Base-by-base conservation (phyloP, 2,888 invertebrate species). In the Chloromyia formosa region DNA sequence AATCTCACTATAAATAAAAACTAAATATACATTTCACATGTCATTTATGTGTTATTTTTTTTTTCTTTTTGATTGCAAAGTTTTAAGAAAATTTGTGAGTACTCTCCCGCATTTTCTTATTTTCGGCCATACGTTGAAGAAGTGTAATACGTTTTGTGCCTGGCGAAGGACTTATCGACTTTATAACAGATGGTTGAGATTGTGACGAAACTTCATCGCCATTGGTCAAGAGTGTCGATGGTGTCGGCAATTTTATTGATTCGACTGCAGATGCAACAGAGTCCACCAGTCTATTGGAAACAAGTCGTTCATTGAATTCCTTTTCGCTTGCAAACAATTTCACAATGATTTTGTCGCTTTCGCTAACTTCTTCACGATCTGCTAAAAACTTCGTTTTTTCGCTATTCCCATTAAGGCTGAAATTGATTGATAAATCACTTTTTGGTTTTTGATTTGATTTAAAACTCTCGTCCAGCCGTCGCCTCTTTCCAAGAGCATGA, bases 101-200 rank as follows among this genome's bases (percentile, higher is more conserved):
- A 66, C 78, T 78, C 62, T 78, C 78, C 73, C 79, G 76, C 1
- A 79, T 20, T 71, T 78, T 78, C 58, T 79, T 78, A 69, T 80
- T 80, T 64, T 81, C 81, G 20, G 78, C 78, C 20, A 81, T 58
- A n/a, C 81, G 79, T 74, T 81, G 78, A 73, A 80, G 76, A 22
- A 81, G 61, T 18, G 80, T 80, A 22, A 80, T 79, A 73, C 80
- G 78, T 74, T 78, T 79, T 66, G 79, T 77, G 4, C 79, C 78
- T 35, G 80, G 78, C n/a, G 79, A 4, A 7, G 12, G 14, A 10
- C 54, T 69, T 27, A n/a, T 20, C 1, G 54, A 16, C 16, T 27
- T 77, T 74, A 75, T 56, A 58, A 77, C 72, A 7, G 74, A 58
- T 35, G 78, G 76, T 35, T 56, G 54, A 9, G 49, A 53, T 53